Evolutionary conservation across 1,140 invertebrate species (phyloP).

Genomic region (Laupala kohalensis): DNA sequence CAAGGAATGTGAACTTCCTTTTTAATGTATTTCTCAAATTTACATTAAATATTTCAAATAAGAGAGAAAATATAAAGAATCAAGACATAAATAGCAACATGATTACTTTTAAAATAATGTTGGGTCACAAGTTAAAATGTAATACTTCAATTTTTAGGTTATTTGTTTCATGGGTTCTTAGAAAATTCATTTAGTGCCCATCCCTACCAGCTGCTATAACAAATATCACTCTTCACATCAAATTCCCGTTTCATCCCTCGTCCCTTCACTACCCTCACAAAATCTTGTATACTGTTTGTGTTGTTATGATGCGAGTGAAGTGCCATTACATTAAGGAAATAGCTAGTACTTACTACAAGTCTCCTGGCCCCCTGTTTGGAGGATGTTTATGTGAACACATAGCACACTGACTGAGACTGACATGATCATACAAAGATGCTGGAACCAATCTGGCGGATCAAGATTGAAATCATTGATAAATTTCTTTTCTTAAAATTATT

Average conservation of each 20-base stretch:
- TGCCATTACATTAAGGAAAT: conserved; percentile 7
- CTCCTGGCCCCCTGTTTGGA: not conserved
- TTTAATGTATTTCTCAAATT: too few species aligned
- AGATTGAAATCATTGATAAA: not conserved
- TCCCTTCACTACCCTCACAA: not conserved
- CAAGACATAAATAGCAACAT: too few species aligned
- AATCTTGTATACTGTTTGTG: not conserved
- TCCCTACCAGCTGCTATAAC: not conserved
- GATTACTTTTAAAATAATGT: too few species aligned
- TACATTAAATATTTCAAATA: too few species aligned
- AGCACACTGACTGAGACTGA: conserved; percentile 5
- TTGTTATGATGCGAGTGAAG: not conserved
- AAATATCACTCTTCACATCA: not conserved
- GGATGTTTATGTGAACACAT: conserved; percentile 5
- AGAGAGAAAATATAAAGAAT: too few species aligned
- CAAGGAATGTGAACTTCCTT: too few species aligned
- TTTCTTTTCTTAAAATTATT: not conserved
- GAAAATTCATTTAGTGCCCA: not conserved
- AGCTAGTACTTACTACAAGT: conserved; percentile 8
- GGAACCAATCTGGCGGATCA: not conserved
- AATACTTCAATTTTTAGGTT: too few species aligned
- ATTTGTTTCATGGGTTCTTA: not conserved
- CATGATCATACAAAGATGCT: not conserved
- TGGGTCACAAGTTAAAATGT: too few species aligned
- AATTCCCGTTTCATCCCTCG: not conserved